Evolutionary conservation across 2,113 vertebrate species (phyloP), one percentile per base, ranked within the genome.

Genomic region (Dicerorhinus sumatrensis): DNA sequence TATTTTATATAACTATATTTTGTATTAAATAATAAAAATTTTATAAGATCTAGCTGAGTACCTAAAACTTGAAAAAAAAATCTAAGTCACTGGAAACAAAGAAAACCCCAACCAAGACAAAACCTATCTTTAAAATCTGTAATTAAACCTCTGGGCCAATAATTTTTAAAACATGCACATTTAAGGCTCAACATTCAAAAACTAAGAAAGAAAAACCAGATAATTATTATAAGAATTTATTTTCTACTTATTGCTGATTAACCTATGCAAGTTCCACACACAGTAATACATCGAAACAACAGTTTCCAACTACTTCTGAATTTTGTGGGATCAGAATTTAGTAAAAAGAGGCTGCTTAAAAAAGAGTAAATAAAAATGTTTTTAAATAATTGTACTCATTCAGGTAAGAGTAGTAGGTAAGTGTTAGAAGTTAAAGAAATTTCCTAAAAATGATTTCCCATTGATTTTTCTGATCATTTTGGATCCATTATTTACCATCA

Each of bases 211-310:
- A 90, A 80, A 94, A 96, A 54, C 42, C 75, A 93, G 29, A 31
- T 60, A 89, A 95, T 88, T 62, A 58, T 46, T 23, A 5, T 6
- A 70, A 76, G n/a, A 87, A 75, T 54, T 95, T 70, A 91, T 27
- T 73, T 91, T 98, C 94, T 54, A 89, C 51, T 95, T 83, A 89
- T 33, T 96, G 42, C n/a, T 92, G 39, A 79, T 77, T 91, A 90
- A 81, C 12, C 21, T 54, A 88, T 33, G 11, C 17, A 90, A 84
- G 16, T 96, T 89, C n/a, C 33, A 70, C 4, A 93, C 0, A 63
- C 1, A 76, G 17, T 77, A 62, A 77, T 36, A 73, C 3, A 89
- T 1, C 51, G 1, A 72, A 62, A 27, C 33, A 81, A 63, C 18
- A 67, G 25, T 46, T 81, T 80, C 31, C 23, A 77, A 79, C 17